Percentiles rank a stretch among this genome's conserved stretches.
These are phyloP conservation scores for Catocala sponsa DNA, from an alignment of 2,888 invertebrate genomes.

Conservation along the genomic window DNA sequence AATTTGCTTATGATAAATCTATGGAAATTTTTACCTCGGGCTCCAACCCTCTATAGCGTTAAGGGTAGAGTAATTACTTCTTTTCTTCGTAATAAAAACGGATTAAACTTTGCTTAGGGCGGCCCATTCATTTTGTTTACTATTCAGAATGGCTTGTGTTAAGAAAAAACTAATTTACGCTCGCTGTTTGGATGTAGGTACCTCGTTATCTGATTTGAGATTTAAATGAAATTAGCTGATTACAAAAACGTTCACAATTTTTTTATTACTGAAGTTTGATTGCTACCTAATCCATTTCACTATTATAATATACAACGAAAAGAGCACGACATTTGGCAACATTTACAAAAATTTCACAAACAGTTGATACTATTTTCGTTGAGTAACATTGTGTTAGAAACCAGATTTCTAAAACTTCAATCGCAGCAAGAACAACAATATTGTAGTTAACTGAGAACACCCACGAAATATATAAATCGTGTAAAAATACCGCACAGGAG, in stretches of 20 bases:
- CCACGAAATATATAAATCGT: not conserved
- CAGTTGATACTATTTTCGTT: not conserved
- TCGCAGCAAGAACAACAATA: not conserved
- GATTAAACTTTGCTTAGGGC: constrained; percentile 88
- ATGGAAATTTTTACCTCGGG: constrained; percentile 87
- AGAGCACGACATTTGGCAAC: not conserved
- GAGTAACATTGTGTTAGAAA: not conserved
- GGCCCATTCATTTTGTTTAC: constrained; percentile 87
- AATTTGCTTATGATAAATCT: constrained; percentile 88
- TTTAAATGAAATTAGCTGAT: constrained; percentile 75
- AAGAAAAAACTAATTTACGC: constrained; percentile 84
- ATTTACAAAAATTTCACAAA: no score
- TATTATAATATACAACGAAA: constrained; percentile 4
- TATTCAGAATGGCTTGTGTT: constrained; percentile 83
- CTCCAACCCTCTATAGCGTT: constrained; percentile 83
- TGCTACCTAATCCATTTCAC: constrained; percentile 29
- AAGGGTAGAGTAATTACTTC: constrained; percentile 88
- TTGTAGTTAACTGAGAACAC: no score
- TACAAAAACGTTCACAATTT: constrained; percentile 42
- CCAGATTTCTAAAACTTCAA: no score
- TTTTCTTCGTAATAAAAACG: constrained; percentile 88
- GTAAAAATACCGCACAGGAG: constrained; percentile 13
- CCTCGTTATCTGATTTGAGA: constrained; percentile 72
- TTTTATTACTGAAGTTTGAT: constrained; percentile 38
- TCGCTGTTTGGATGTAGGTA: constrained; percentile 70